Percentiles rank a stretch among this genome's conserved stretches.
Evolutionary conservation across 2,888 invertebrate genomes (phyloP).

Genomic region (Gortyna flavago): DNA sequence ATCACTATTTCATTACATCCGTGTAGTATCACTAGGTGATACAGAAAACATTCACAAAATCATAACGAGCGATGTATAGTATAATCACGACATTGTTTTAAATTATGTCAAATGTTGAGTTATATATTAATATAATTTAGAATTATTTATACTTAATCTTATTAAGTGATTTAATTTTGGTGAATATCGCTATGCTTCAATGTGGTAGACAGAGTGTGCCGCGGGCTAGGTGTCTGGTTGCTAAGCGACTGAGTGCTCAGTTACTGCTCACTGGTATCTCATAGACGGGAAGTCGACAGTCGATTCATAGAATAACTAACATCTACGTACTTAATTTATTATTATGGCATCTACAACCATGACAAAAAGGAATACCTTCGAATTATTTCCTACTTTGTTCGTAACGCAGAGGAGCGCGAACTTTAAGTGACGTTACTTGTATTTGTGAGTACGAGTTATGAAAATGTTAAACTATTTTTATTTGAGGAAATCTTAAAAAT

Average conservation of each 20-base stretch:
- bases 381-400: constrained; percentile 63
- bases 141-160: constrained; percentile 84
- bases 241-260: constrained; percentile 46
- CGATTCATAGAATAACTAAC: constrained; percentile 70
- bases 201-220: constrained; percentile 41
- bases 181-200: constrained; percentile 58
- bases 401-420: constrained; percentile 63
- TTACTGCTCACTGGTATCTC: constrained; percentile 59
- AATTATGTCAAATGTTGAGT: constrained; percentile 64
- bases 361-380: constrained; percentile 64
- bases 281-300: constrained; percentile 69
- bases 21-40: constrained; percentile 81
- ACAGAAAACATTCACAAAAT: constrained; percentile 72
- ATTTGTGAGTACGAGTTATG: constrained; percentile 65
- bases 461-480: constrained; percentile 63
- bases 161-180: constrained; percentile 80
- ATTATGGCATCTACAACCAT: constrained; percentile 73
- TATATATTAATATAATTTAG: constrained; percentile 77
- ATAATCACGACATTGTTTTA: constrained; percentile 36
- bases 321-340: constrained; percentile 70
- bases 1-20: constrained; percentile 77
- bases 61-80: constrained; percentile 62
- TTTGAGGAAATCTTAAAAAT: constrained; percentile 65
- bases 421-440: constrained; percentile 57
- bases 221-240: constrained; percentile 37